Evolutionary conservation across 2,113 vertebrate genomes (phyloP), one percentile per base, ranked within the genome.

Genomic region (Pedetes capensis): DNA sequence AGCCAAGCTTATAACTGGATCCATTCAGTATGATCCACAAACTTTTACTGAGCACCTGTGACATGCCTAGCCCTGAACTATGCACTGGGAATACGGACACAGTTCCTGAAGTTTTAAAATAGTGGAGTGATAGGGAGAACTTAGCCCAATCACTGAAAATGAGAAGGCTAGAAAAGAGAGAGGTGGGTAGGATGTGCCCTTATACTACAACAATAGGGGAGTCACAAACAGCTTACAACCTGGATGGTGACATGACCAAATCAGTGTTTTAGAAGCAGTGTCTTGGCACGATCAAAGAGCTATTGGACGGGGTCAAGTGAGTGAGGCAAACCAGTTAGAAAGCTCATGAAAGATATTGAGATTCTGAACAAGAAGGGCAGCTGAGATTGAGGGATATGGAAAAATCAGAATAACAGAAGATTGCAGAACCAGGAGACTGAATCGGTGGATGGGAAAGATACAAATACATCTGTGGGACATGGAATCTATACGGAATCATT

Each of bases 251-350:
- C 37, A 9, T 63, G 17, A 93, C 57, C 63, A 83, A 92, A 61
- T 86, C 10, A 82, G 27, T 34, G 18, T 71, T 95, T 93, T 75
- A 83, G 44, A 92, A 94, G 72, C 66, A 88, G 59, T 10, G 83
- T 49, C 9, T 8, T 57, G 61, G 29, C 44, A 69, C 37, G 10
- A 17, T 74, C 64, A 75, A 64, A 87, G 39, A 75, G 34, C 76
- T 64, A 64, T 22, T 47, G 32, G 34, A 89, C 59, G 47, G 20
- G 49, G 47, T 64, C 14, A 68, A 78, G 76, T 55, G 14, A 90
- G 59, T 68, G 42, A 80, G 34, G 7, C 20, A 74, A 32, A 78
- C 17, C 9, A 37, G 22, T 34, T 79, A 44, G 9, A 74, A 93
- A 34, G 11, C 39, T 78, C 22, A 51, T 55, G 32, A 81, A 95